phyloP scores from a whole-genome alignment of 2,797 vertebrate species.

The Karalla daura region DNA sequence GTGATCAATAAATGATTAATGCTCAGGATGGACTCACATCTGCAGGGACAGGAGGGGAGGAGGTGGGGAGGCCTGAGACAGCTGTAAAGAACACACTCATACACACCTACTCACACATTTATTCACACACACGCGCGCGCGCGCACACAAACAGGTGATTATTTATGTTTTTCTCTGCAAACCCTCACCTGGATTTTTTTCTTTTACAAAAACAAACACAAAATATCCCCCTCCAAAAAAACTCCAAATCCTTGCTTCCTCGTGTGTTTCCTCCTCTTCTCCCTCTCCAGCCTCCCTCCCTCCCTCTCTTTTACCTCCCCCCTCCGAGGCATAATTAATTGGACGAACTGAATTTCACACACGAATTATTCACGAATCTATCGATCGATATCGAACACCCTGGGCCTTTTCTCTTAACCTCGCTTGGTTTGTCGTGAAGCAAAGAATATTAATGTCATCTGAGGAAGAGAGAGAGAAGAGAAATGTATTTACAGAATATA shows the following conservation, averaged over 20 bases:
- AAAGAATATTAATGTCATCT: constrained; percentile 78
- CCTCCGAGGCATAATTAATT: constrained; percentile 82
- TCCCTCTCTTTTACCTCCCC: neutral
- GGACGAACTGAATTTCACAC: constrained; percentile 85
- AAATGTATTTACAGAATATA: too few relatives aligned
- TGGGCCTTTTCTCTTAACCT: constrained; percentile 80
- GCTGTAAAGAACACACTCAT: constrained; percentile 20
- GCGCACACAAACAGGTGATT: constrained; percentile 42
- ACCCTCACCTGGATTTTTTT: neutral
- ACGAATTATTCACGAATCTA: constrained; percentile 86
- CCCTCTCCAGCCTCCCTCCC: constrained; percentile 2
- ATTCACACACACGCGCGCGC: constrained; percentile 23
- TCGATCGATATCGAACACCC: constrained; percentile 84
- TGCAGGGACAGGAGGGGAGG: constrained; percentile 51
- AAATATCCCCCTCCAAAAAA: constrained; percentile 21
- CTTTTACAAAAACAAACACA: too few relatives aligned
- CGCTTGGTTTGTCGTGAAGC: constrained; percentile 77
- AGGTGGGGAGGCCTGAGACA: constrained; percentile 28
- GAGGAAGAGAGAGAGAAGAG: constrained; percentile 55
- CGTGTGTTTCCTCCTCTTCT: constrained; percentile 36
- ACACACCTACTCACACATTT: constrained; percentile 28
- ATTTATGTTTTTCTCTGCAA: neutral
- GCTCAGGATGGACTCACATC: constrained; percentile 57
- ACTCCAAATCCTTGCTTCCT: constrained; percentile 40
- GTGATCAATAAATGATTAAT: constrained; percentile 76